Conservation (phyloP, 2,888 invertebrate species). For the Melanotus villosus region DNA sequence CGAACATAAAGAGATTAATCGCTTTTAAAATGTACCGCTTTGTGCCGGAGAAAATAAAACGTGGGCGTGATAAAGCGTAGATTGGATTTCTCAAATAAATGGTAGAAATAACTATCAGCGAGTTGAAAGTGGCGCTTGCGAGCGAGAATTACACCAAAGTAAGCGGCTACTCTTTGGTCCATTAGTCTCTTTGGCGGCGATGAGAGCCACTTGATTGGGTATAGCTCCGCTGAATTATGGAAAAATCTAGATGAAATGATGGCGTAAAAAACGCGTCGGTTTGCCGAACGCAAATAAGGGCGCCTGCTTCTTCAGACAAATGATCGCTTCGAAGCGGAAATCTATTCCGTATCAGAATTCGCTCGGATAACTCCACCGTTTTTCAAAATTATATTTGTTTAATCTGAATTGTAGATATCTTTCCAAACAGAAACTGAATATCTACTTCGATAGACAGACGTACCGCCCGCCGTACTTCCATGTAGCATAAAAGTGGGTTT, state of each 20-base stretch:
- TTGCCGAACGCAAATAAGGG: constrained; percentile 64
- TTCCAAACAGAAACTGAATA: constrained; percentile 50
- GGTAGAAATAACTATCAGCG: constrained; percentile 58
- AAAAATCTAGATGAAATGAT: constrained; percentile 55
- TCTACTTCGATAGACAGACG: constrained; percentile 28
- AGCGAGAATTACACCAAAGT: constrained; percentile 50
- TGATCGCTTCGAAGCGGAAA: constrained; percentile 56
- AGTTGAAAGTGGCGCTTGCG: constrained; percentile 43
- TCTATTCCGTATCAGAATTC: constrained; percentile 61
- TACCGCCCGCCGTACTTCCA: too few relatives aligned
- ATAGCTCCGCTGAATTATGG: constrained; percentile 58
- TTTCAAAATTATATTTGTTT: constrained; percentile 67
- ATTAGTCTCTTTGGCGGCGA: constrained; percentile 61
- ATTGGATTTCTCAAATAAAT: constrained; percentile 59
- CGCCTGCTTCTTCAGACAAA: constrained; percentile 59
- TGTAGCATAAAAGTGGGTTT: constrained; percentile 17
- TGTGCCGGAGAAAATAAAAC: constrained; percentile 47
- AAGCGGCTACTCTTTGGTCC: constrained; percentile 62
- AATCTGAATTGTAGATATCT: constrained; percentile 67
- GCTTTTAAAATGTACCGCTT: constrained; percentile 51
- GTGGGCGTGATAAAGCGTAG: constrained; percentile 55
- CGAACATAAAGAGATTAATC: constrained; percentile 52
- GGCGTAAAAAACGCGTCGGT: constrained; percentile 53
- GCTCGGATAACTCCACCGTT: constrained; percentile 61
- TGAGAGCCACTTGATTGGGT: constrained; percentile 59